Percentiles rank a stretch among this genome's conserved stretches.
These are phyloP conservation scores for Falco concolor DNA, from an alignment of 2,797 vertebrate species.

Conservation along the genomic window DNA sequence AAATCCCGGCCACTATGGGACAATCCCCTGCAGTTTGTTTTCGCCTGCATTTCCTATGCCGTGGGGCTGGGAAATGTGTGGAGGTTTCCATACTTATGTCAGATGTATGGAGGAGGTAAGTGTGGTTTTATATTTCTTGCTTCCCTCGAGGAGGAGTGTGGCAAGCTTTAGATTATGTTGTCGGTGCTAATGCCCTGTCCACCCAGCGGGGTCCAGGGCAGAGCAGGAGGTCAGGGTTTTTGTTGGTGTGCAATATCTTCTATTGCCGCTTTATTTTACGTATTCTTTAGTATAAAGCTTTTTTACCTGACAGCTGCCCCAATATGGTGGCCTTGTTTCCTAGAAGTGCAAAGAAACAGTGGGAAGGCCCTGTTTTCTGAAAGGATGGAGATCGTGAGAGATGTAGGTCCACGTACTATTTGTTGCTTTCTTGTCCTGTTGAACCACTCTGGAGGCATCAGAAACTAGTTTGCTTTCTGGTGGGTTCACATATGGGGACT, in stretches of 20 bases:
- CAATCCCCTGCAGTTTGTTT: constrained; percentile 84
- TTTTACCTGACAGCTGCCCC: not conserved
- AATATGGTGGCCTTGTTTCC: not conserved
- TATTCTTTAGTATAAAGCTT: not conserved
- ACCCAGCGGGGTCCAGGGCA: not conserved
- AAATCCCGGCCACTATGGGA: constrained; percentile 83
- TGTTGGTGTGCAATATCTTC: not conserved
- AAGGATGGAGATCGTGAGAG: not conserved
- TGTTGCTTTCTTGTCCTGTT: not conserved
- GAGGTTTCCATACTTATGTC: constrained; percentile 95
- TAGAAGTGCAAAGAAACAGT: not conserved
- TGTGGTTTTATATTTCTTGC: constrained; percentile 17
- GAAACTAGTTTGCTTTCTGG: not conserved
- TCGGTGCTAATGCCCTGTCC: not conserved
- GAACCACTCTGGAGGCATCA: not conserved
- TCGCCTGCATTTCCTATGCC: constrained; percentile 90
- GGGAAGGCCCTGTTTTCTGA: not conserved
- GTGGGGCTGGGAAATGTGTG: constrained; percentile 96
- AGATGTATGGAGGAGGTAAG: constrained; percentile 95
- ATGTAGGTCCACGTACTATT: not conserved
- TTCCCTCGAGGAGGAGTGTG: not conserved
- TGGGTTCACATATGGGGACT: not conserved
- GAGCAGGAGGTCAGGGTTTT: not conserved
- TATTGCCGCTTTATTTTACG: not conserved
- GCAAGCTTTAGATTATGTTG: not conserved